Base-by-base conservation (phyloP, 2,888 invertebrate species). In the Caenorhabditis doughertyi region DNA sequence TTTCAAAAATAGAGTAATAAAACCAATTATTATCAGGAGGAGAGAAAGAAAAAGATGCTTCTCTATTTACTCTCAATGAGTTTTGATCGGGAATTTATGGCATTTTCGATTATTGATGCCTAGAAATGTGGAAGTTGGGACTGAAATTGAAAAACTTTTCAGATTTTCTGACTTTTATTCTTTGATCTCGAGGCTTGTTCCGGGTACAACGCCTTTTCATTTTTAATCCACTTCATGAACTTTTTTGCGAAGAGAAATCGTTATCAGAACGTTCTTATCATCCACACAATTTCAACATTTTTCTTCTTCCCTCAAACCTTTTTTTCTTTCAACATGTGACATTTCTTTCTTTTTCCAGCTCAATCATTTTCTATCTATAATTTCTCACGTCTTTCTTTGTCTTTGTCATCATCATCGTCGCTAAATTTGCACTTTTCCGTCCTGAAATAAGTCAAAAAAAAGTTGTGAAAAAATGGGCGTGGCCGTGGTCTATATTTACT, bases 1-100 rank as follows among this genome's bases (percentile, higher is more conserved):
- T 60, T 62, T 62, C 62, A 27, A 44, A 62, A 62, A 62, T 44
- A 62, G 62, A 44, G 58, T 58, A 62, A 62, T 62, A 62, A 62
- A 62, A 25, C 27, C 27, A 62, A 42, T 60, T 56, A 32, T 56
- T 42, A 62, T 42, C 44, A 62, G 62, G 18, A 21, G 55, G 5
- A 27, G 25, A 55, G 29, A 18, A 4, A 29, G 27, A n/a, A 23
- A 56, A 16, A n/a, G 18, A 3, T 8, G 29, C 29, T n/a, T 56
- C 9, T 62, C 21, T 62, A 11, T 44, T 62, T 62, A 39, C 29
- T 25, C 60, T 23, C 39, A 13, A 9, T 60, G 42, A 62, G 44
- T 62, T 62, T 44, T 62, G 44, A 62, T 62, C 62, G 42, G 35
- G 11, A 32, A 32, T 39, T 13, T 39, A 39, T n/a, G n/a, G n/a